These are phyloP conservation scores for Rhagonycha fulva DNA, from an alignment of 2,888 invertebrate species.

Conservation along the genomic window DNA sequence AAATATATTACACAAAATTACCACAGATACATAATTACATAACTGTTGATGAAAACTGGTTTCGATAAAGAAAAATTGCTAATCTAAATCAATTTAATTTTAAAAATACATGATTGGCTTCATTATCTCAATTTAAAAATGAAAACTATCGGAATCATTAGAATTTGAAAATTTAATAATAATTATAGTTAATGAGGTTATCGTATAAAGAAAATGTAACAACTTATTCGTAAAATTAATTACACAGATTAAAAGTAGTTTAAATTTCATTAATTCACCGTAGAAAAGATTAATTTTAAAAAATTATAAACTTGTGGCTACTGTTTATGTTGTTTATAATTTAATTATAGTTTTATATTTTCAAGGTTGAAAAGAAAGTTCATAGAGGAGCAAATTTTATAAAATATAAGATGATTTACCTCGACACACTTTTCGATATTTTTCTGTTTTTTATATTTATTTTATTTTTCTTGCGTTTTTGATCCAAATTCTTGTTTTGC, in stretches of 20 bases:
- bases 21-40: neutral
- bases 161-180: constrained; percentile 4
- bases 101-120: constrained; percentile 5
- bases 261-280: neutral
- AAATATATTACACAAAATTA: constrained; percentile 5
- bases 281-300: neutral
- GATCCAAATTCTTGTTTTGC: too few relatives aligned
- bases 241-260: neutral
- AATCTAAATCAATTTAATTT: constrained; percentile 1
- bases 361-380: neutral
- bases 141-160: constrained; percentile 5
- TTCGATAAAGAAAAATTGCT: constrained; percentile 2
- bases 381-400: neutral
- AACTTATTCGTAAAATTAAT: neutral
- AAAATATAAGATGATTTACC: neutral
- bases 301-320: neutral
- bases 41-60: constrained; percentile 11
- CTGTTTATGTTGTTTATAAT: neutral
- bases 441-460: neutral
- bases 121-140: constrained; percentile 2
- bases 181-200: neutral
- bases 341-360: neutral
- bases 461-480: too few relatives aligned
- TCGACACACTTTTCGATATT: neutral
- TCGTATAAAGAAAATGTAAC: neutral